Conservation (phyloP, 2,888 invertebrate species). For the Autographa pulchrina region DNA sequence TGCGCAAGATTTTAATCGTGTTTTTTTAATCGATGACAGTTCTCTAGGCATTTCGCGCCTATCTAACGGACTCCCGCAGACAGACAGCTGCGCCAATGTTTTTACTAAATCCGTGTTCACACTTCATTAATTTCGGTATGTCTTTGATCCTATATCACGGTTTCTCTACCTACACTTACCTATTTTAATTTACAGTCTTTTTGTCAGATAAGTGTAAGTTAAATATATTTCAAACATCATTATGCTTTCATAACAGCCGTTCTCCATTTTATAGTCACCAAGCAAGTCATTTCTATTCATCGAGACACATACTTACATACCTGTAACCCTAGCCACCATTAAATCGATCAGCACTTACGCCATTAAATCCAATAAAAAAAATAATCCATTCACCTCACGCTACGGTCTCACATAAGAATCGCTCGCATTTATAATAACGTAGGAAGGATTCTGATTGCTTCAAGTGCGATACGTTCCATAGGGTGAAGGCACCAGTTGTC, state of each 20-base stretch:
- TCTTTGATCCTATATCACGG: conserved; percentile 23
- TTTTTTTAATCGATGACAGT: conserved; percentile 84
- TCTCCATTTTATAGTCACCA: neutral
- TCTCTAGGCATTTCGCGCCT: conserved; percentile 82
- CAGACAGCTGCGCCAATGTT: conserved; percentile 73
- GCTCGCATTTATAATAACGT: conserved; percentile 77
- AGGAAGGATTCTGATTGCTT: conserved; percentile 73
- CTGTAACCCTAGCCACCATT: neutral
- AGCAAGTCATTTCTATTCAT: neutral
- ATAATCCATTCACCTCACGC: conserved; percentile 66
- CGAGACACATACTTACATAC: neutral
- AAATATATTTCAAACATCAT: too few species aligned
- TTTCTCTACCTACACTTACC: neutral
- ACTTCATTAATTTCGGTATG: conserved; percentile 62
- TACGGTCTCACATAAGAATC: conserved; percentile 69
- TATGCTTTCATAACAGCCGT: neutral
- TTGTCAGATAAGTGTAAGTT: neutral
- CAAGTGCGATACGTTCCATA: conserved; percentile 67
- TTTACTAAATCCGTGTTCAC: conserved; percentile 62
- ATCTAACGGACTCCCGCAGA: conserved; percentile 74
- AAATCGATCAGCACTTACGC: conserved; percentile 23
- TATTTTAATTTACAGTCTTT: neutral
- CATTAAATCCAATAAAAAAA: conserved; percentile 48
- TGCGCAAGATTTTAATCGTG: conserved; percentile 88
- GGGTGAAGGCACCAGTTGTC: conserved; percentile 72